Conservation (phyloP, 2,797 vertebrate genomes). For the Hemitrygon akajei region DNA sequence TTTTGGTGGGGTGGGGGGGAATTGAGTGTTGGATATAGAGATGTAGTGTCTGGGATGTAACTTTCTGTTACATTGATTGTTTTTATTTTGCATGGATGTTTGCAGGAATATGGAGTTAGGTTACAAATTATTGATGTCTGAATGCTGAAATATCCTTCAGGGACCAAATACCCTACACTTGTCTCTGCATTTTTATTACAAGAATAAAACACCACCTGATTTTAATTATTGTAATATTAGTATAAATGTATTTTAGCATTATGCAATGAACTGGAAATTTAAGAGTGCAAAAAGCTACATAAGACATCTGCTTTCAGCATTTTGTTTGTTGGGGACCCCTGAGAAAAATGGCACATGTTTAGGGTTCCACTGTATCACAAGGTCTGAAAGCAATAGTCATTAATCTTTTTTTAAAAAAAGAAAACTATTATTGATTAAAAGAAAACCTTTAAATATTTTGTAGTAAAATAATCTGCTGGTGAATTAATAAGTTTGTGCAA, state of each 20-base stretch:
- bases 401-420: not conserved
- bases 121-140: not conserved
- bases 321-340: not conserved
- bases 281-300: not conserved
- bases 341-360: not conserved
- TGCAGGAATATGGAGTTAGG: not conserved
- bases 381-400: not conserved
- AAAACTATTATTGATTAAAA: not conserved
- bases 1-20: no score
- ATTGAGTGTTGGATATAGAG: not conserved
- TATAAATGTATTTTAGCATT: not conserved
- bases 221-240: not conserved
- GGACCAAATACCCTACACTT: not conserved
- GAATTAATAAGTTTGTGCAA: not conserved
- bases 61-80: not conserved
- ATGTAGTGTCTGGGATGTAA: not conserved
- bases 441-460: not conserved
- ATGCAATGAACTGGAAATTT: not conserved
- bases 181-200: not conserved
- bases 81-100: not conserved
- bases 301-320: not conserved
- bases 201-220: not conserved
- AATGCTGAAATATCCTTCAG: not conserved
- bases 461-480: not conserved
- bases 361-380: not conserved